phyloP scores from a whole-genome alignment of 1,140 invertebrate species.

The Colletes gigas region DNA sequence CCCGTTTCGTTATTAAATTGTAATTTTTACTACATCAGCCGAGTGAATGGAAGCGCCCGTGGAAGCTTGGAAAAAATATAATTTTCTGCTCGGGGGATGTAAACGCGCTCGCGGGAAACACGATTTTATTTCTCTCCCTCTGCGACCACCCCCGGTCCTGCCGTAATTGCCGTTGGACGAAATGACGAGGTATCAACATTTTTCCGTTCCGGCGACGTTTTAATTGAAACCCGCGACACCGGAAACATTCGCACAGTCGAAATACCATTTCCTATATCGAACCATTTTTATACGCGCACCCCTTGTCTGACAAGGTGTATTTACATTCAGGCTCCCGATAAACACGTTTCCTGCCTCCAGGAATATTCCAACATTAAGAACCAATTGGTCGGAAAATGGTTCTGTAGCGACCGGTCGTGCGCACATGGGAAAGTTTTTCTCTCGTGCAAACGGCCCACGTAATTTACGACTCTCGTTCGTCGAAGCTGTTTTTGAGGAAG shows the following conservation, averaged over 20 bases:
- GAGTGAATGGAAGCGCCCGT: neutral
- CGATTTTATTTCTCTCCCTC: slow-evolving; percentile 17
- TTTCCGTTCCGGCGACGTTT: slow-evolving; percentile 54
- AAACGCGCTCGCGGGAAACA: slow-evolving; percentile 3
- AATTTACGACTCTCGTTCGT: no score
- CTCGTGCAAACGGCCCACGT: no score
- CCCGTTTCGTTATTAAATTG: slow-evolving; percentile 28
- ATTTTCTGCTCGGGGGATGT: slow-evolving; percentile 25
- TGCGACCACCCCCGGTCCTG: neutral
- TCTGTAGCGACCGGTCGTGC: no score
- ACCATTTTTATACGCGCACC: no score
- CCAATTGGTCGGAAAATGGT: no score
- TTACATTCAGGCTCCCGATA: no score
- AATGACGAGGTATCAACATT: slow-evolving; percentile 47
- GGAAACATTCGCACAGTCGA: slow-evolving; percentile 8
- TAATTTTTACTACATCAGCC: slow-evolving; percentile 21
- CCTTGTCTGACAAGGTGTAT: neutral
- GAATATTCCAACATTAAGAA: no score
- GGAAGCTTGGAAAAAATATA: slow-evolving; percentile 24
- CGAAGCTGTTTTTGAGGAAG: no score
- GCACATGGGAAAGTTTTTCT: no score
- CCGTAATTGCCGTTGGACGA: slow-evolving; percentile 28
- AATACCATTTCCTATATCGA: neutral
- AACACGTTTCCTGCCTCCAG: no score
- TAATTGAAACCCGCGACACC: slow-evolving; percentile 43